Percentiles rank a stretch among this genome's conserved stretches.
Evolutionary conservation across 1,140 invertebrate genomes (phyloP).

Genomic region (Pemphigus obesinymphae): DNA sequence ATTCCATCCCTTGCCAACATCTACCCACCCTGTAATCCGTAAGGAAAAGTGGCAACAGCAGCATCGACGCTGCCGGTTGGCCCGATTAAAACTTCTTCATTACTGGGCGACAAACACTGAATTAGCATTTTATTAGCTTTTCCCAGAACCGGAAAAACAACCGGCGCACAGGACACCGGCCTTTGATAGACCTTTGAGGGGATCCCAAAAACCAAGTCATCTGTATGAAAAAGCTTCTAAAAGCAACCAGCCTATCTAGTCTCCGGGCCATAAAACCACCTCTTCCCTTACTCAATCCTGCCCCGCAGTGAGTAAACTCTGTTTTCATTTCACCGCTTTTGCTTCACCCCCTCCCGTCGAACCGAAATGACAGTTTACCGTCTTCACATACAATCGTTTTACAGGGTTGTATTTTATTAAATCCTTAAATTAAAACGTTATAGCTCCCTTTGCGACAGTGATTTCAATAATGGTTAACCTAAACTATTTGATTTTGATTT

Average conservation of each 20-base stretch:
- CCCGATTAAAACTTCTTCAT: constrained; percentile 22
- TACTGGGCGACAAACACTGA: constrained; percentile 31
- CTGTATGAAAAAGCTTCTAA: constrained; percentile 32
- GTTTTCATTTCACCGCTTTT: constrained; percentile 24
- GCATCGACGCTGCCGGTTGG: background rate
- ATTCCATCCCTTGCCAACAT: background rate
- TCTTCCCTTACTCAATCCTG: too few relatives aligned
- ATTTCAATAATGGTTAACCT: background rate
- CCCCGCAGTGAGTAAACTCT: background rate
- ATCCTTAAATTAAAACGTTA: constrained; percentile 35
- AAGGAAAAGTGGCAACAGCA: background rate
- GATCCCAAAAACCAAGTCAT: constrained; percentile 8
- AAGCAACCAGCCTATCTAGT: background rate
- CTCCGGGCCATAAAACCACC: constrained; percentile 24
- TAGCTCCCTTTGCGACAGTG: background rate
- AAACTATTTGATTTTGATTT: background rate
- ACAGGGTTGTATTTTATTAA: constrained; percentile 17
- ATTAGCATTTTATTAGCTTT: constrained; percentile 42
- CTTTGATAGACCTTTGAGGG: constrained; percentile 39
- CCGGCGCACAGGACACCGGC: constrained; percentile 24
- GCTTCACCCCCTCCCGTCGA: background rate
- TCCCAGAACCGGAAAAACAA: constrained; percentile 35
- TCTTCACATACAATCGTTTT: background rate
- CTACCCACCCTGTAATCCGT: background rate
- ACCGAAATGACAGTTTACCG: constrained; percentile 6